These are phyloP conservation scores for Meliscaeva auricollis DNA, from an alignment of 2,888 invertebrate genomes.

Conservation along the genomic window DNA sequence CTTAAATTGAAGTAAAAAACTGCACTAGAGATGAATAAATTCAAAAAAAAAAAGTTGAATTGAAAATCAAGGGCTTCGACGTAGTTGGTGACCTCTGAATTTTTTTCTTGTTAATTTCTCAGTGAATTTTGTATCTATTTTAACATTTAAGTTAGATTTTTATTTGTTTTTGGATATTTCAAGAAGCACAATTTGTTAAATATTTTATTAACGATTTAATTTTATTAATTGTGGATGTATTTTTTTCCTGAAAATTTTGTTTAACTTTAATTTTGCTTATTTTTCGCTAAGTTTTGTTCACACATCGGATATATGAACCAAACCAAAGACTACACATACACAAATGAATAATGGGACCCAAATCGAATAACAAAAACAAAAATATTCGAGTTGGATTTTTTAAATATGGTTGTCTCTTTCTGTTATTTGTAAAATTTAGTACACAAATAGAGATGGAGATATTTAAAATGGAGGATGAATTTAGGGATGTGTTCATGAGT, in stretches of 20 bases:
- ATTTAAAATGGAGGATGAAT: constrained; percentile 32
- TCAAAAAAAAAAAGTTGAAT: constrained; percentile 19
- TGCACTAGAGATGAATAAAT: constrained; percentile 13
- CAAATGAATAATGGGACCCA: neutral
- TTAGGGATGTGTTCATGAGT: constrained; percentile 15
- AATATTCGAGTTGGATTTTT: constrained; percentile 31
- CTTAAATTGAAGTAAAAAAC: neutral
- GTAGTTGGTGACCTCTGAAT: constrained; percentile 56
- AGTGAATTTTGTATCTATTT: neutral
- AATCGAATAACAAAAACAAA: constrained; percentile 69
- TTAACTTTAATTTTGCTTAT: neutral
- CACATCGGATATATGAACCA: constrained; percentile 39
- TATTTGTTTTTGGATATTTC: no score
- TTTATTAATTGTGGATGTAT: neutral
- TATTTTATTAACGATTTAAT: neutral
- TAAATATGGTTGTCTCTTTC: constrained; percentile 33
- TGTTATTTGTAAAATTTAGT: constrained; percentile 21
- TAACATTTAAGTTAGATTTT: no score
- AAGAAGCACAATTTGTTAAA: no score
- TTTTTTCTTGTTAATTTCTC: constrained; percentile 1
- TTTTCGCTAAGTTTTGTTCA: constrained; percentile 35
- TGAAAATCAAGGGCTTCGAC: constrained; percentile 49
- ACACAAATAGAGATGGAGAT: constrained; percentile 36
- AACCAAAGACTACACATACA: constrained; percentile 28
- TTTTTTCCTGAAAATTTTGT: neutral